Evolutionary conservation across 2,888 invertebrate species (phyloP).

Genomic region (Glyphotaelius pellucidus): DNA sequence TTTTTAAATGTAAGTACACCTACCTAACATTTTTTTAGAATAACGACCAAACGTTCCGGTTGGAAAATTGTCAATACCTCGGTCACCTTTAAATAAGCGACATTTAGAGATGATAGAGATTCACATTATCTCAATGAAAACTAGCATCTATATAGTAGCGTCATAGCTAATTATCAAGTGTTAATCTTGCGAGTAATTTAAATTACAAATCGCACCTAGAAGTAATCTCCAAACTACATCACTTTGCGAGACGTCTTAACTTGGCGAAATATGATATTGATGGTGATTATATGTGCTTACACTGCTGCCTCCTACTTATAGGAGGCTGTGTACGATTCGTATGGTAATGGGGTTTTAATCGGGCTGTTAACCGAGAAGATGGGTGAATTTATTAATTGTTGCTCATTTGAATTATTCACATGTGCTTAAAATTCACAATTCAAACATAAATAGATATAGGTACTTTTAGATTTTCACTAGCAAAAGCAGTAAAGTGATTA

Average conservation of each 20-base stretch:
- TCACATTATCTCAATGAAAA: not conserved
- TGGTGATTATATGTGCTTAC: not conserved
- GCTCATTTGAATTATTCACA: not conserved
- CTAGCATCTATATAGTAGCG: too few relatives aligned
- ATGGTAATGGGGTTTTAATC: slow-evolving; percentile 11
- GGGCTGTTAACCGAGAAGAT: not conserved
- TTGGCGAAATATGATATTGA: not conserved
- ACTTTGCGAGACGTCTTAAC: not conserved
- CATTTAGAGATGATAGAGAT: not conserved
- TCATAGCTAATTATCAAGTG: not conserved
- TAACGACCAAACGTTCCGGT: too few relatives aligned
- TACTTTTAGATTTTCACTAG: too few relatives aligned
- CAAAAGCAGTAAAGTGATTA: too few relatives aligned
- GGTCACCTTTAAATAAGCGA: too few relatives aligned
- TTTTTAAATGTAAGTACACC: too few relatives aligned
- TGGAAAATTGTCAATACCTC: too few relatives aligned
- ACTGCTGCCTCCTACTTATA: not conserved
- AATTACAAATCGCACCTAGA: not conserved
- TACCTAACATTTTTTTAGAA: too few relatives aligned
- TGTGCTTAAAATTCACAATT: not conserved
- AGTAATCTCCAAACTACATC: not conserved
- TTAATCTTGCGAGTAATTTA: not conserved
- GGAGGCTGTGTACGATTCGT: not conserved
- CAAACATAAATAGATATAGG: not conserved
- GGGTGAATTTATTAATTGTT: not conserved